Percentiles rank a stretch among this genome's conserved stretches.
Evolutionary conservation across 2,888 invertebrate species (phyloP).

Genomic region (Hemicrepidius hirtus): DNA sequence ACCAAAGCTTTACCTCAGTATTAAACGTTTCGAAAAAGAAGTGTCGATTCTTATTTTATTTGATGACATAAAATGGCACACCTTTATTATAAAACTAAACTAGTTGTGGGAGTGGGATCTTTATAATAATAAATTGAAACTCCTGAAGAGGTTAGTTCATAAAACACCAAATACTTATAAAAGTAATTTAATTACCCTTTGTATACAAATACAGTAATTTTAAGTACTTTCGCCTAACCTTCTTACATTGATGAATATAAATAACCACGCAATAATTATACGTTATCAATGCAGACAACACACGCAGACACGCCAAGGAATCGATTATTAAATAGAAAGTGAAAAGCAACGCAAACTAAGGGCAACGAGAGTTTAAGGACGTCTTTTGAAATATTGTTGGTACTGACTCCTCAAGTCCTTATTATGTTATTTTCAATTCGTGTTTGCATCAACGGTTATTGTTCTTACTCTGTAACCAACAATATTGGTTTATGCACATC

Average conservation of each 20-base stretch:
- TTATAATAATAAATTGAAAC: no score
- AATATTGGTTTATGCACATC: no score
- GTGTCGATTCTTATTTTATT: no score
- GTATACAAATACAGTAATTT: not conserved
- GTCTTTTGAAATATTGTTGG: conserved; percentile 13
- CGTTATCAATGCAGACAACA: conserved; percentile 24
- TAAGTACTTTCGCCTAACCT: conserved; percentile 8
- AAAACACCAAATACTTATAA: no score
- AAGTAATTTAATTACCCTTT: no score
- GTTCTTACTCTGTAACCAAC: no score
- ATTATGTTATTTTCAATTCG: not conserved
- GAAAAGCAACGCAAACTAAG: conserved; percentile 20
- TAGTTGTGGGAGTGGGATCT: no score
- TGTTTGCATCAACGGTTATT: not conserved
- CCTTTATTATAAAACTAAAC: no score
- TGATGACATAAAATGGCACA: no score
- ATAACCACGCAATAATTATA: conserved; percentile 24
- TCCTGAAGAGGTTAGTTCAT: no score
- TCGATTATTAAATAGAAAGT: conserved; percentile 23
- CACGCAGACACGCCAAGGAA: conserved; percentile 23
- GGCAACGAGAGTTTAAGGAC: conserved; percentile 29
- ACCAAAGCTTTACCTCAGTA: no score
- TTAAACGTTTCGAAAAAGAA: no score
- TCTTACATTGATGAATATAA: conserved; percentile 17
- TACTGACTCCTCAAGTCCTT: not conserved